A percentile compares a stretch with the other conserved stretches of the same genome.
phyloP scores from a whole-genome alignment of 2,113 vertebrate genomes.

The Ceratotherium simum region DNA sequence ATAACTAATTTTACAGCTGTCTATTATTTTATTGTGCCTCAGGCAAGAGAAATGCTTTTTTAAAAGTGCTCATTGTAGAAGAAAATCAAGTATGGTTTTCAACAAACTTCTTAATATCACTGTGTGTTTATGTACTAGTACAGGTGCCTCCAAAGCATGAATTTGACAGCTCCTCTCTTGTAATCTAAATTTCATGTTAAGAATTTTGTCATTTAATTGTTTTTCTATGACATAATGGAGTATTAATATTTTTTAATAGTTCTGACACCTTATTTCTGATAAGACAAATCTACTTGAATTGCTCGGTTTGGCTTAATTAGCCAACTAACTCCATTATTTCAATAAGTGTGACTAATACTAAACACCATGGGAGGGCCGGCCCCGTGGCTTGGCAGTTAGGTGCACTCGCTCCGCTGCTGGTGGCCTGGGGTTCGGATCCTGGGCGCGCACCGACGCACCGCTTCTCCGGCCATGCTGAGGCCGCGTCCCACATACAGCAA shows the following conservation, averaged over 20 bases:
- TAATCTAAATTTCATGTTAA: neutral
- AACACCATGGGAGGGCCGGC: neutral
- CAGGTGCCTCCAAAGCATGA: neutral
- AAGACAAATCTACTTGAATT: neutral
- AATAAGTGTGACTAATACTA: neutral
- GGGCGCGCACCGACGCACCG: too few relatives aligned
- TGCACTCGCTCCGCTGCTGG: too few relatives aligned
- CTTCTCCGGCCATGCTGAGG: too few relatives aligned
- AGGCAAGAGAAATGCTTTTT: constrained; percentile 14
- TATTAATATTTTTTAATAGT: neutral
- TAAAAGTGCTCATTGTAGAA: constrained; percentile 51
- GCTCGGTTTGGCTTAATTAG: neutral
- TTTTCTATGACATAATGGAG: neutral
- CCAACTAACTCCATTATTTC: neutral
- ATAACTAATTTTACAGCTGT: constrained; percentile 50
- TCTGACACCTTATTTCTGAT: constrained; percentile 18
- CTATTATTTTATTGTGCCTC: constrained; percentile 39
- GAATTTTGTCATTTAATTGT: constrained; percentile 42
- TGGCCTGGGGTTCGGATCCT: too few relatives aligned
- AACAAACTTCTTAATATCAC: neutral
- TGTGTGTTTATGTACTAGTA: neutral
- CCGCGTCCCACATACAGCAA: too few relatives aligned
- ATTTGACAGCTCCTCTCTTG: neutral
- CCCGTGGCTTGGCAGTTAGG: too few relatives aligned
- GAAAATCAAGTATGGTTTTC: constrained; percentile 35